Evolutionary conservation across 2,797 vertebrate genomes (phyloP), one percentile per base, ranked within the genome.

Genomic region (Semaprochilodus insignis): DNA sequence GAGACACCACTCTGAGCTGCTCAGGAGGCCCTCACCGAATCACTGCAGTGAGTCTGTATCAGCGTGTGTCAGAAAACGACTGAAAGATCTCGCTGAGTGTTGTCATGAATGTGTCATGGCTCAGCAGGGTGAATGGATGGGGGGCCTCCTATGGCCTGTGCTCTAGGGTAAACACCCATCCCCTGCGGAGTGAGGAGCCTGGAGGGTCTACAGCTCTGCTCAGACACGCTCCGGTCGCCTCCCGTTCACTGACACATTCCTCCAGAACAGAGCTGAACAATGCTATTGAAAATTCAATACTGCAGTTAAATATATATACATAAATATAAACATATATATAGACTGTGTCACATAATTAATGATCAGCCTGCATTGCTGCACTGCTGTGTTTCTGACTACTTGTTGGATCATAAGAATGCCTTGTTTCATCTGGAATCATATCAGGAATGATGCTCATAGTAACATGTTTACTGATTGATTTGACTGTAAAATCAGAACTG

Each of bases 141-240:
- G 54, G 27, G 40, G 44, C 31, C 40, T 82, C 80, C 25, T 4
- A 34, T 65, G 76, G 63, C 44, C 62, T 78, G 75, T 71, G 34
- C 11, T 40, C 66, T 34, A 57, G 71, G 31, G 80, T 86, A 85
- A 87, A 77, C 82, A 86, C 51, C 72, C 82, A 44, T 63, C 67
- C 77, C 51, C 69, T 44, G 66, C 81, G 79, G 80, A 87, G 73
- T 52, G 82, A 87, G 87, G 51, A 81, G 63, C 85, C 85, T 88
- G 83, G 91, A 91, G 91, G 82, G 74, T 83, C 76, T 91, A 2
- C 60, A 82, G 88, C 91, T 87, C 81, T 93, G 93, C 90, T 90
- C 91, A 92, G 91, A 87, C 94, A 93, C 84, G 94, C 89, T 92
- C 89, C 85, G 89, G 89, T 89, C 88, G 85, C 86, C 90, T 91